Base-by-base conservation (phyloP, 2,888 invertebrate species). In the Patella ulyssiponensis region DNA sequence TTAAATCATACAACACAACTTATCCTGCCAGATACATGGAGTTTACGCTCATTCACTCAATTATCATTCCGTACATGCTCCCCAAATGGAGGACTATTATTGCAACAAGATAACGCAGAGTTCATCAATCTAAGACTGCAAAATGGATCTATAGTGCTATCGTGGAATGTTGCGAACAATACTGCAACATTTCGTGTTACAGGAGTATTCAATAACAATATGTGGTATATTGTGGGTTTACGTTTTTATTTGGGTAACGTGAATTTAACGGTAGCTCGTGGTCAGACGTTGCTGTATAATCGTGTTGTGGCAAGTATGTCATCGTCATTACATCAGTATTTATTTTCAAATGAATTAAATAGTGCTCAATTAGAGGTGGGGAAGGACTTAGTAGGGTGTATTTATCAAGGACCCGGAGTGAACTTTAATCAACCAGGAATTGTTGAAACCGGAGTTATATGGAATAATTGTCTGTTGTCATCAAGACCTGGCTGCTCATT, bases 321-420 rank as follows among this genome's bases (percentile, higher is more conserved):
- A 17, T n/a, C 58, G n/a, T 44, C 44, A 44, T 44, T 44, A 44
- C 51, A 64, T 33, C 51, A 58, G 17, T 74, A 74, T 74, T 74
- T 74, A 74, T 74, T 74, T 52, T 52, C 52, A 51, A 51, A 64
- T 44, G 51, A 69, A 52, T 56, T 74, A 20, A 44, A 33, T 17
- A 69, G 74, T 15, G 52, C 20, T n/a, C 27, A 74, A 20, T 51
- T 74, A n/a, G 51, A 44, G 64, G 81, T 86, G 33, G 86, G 86
- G 15, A 71, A 73, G n/a, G 76, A 76, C 12, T 85, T 79, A 75
- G 83, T 83, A 14, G 86, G 86, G 2, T 86, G 86, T 81, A 74
- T 86, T 4, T 77, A 83, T 80, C 80, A 85, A 23, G 86, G 86
- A 23, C 83, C 85, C 1, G 83, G 81, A 79, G 79, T 86, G 79